These are phyloP conservation scores for Eristalinus aeneus DNA, from an alignment of 2,888 invertebrate genomes.

Conservation along the genomic window DNA sequence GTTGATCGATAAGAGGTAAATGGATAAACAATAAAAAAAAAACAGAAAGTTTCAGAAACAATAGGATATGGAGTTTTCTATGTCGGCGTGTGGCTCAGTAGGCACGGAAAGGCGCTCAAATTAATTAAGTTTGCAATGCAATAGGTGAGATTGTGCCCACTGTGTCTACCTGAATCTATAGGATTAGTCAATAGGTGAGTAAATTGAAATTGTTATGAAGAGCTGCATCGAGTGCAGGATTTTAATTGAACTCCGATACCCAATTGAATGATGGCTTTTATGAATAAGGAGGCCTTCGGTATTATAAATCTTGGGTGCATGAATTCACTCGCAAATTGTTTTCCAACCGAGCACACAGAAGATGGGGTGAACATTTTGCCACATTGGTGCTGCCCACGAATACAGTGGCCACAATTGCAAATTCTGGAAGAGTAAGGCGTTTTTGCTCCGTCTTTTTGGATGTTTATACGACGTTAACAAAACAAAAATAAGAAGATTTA, in stretches of 20 bases:
- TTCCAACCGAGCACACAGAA: not conserved
- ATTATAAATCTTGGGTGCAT: not conserved
- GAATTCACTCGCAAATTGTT: not conserved
- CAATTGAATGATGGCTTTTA: not conserved
- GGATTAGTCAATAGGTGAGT: not conserved
- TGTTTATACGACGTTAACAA: too few relatives aligned
- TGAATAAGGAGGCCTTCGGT: not conserved
- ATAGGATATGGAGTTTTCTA: conserved; percentile 2
- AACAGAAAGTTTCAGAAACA: too few relatives aligned
- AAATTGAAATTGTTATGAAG: not conserved
- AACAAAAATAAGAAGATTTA: too few relatives aligned
- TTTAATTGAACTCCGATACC: not conserved
- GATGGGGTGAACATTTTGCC: too few relatives aligned
- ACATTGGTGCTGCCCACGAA: too few relatives aligned
- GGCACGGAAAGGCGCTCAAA: conserved; percentile 1
- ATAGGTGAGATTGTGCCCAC: not conserved
- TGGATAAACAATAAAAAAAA: conserved; percentile 8
- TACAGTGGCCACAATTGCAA: too few relatives aligned
- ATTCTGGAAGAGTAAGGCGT: too few relatives aligned
- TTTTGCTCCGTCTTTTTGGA: too few relatives aligned
- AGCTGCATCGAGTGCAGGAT: not conserved
- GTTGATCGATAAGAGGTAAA: conserved; percentile 16
- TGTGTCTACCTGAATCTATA: not conserved
- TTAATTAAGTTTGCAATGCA: conserved; percentile 28
- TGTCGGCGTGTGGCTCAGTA: not conserved